Evolutionary conservation across 2,797 vertebrate species (phyloP).

Genomic region (Chrosomus eos): DNA sequence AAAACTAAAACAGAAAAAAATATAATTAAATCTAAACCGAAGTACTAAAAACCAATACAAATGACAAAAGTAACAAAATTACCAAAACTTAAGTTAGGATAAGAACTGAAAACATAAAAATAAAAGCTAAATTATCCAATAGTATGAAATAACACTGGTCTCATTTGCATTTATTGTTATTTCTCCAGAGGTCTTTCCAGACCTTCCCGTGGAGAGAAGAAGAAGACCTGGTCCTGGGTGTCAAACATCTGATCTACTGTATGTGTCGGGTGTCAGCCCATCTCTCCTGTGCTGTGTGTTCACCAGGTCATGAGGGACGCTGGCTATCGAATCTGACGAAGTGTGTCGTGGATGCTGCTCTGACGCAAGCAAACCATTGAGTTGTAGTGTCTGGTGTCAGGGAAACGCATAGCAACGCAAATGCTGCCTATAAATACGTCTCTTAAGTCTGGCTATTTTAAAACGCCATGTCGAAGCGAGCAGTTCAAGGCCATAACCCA

Average conservation of each 20-base stretch:
- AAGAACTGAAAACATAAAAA: neutral
- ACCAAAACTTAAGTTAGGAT: neutral
- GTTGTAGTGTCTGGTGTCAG: conserved; percentile 90
- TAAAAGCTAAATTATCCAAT: too few relatives aligned
- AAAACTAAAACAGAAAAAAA: neutral
- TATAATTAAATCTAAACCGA: neutral
- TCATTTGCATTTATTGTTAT: conserved; percentile 5
- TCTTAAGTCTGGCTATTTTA: conserved; percentile 83
- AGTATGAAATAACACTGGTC: too few relatives aligned
- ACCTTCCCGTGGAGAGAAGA: conserved; percentile 44
- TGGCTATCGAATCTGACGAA: conserved; percentile 84
- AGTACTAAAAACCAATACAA: neutral
- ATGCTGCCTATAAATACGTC: conserved; percentile 88
- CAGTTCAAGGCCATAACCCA: conserved; percentile 65
- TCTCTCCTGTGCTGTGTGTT: conserved; percentile 77
- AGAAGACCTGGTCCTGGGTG: conserved; percentile 78
- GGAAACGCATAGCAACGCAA: conserved; percentile 86
- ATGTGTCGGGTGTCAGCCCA: conserved; percentile 82
- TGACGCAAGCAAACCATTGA: conserved; percentile 88
- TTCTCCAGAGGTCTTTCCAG: neutral
- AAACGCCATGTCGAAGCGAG: conserved; percentile 68
- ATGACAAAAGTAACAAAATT: neutral
- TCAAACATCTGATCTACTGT: conserved; percentile 78
- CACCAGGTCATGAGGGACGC: conserved; percentile 68
- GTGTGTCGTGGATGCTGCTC: conserved; percentile 87